phyloP scores from a whole-genome alignment of 2,113 vertebrate genomes.

The Regulus satrapa region DNA sequence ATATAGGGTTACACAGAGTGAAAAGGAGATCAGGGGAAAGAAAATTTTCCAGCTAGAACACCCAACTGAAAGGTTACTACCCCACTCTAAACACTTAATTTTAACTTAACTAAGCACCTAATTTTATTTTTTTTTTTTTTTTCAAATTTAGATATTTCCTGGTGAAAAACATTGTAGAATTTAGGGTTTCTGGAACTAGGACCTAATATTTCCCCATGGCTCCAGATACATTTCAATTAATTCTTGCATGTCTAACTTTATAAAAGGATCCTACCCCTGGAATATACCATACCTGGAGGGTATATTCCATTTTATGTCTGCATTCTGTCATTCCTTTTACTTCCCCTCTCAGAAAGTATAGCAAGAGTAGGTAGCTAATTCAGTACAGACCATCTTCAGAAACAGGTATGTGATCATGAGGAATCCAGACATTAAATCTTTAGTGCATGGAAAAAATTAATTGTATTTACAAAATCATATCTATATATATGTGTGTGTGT shows the following conservation, averaged over 20 bases:
- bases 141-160: background rate
- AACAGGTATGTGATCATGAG: background rate
- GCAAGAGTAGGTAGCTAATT: background rate
- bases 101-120: too few species aligned
- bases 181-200: background rate
- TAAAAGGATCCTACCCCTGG: background rate
- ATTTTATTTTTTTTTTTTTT: too few species aligned
- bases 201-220: background rate
- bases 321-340: background rate
- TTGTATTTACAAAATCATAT: background rate
- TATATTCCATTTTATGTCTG: background rate
- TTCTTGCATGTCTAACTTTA: background rate
- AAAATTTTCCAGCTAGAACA: background rate
- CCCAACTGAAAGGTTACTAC: background rate
- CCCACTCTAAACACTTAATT: background rate
- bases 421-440: background rate
- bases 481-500: background rate
- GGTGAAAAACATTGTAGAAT: background rate
- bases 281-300: too few species aligned
- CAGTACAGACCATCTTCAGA: background rate
- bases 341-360: background rate
- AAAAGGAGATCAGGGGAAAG: background rate
- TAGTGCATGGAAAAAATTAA: background rate
- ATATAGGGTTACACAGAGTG: background rate
- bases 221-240: background rate